Percentiles rank a stretch among this genome's conserved stretches.
Conservation (phyloP, 2,113 vertebrate genomes). For the Cairina moschata region DNA sequence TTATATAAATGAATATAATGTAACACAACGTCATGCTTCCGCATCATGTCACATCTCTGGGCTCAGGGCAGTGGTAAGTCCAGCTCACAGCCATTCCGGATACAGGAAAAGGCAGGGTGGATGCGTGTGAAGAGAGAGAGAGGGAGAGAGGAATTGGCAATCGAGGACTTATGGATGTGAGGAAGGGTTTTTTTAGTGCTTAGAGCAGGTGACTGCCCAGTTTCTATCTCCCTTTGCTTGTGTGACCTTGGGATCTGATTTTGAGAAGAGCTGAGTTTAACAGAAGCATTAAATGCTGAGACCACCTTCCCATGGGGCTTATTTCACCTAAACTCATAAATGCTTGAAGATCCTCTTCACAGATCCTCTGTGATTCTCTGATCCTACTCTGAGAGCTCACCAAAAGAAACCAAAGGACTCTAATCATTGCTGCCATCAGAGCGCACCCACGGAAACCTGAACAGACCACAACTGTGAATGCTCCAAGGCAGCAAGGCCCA, state of each 20-base stretch:
- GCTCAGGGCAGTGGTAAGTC: background rate
- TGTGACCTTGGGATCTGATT: slow-evolving; percentile 4
- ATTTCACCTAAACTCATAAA: background rate
- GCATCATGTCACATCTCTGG: background rate
- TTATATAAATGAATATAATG: slow-evolving; percentile 62
- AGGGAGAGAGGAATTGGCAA: background rate
- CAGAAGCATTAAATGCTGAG: background rate
- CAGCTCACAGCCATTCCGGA: background rate
- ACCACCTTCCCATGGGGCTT: background rate
- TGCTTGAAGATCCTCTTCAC: background rate
- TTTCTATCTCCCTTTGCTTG: background rate
- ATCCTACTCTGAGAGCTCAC: background rate
- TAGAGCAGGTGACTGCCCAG: background rate
- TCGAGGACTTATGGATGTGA: background rate
- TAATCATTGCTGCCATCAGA: slow-evolving; percentile 21
- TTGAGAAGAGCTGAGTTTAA: background rate
- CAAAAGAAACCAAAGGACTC: slow-evolving; percentile 9
- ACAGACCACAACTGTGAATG: slow-evolving; percentile 67
- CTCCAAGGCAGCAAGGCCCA: slow-evolving; percentile 35
- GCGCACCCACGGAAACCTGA: slow-evolving; percentile 40
- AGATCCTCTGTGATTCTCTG: background rate
- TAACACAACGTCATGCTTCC: slow-evolving; percentile 17
- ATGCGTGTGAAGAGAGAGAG: background rate
- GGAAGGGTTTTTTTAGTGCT: background rate
- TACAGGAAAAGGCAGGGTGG: background rate